Percentiles rank a stretch among this genome's conserved stretches.
phyloP scores from a whole-genome alignment of 2,113 vertebrate species.

The Cathartes aura region DNA sequence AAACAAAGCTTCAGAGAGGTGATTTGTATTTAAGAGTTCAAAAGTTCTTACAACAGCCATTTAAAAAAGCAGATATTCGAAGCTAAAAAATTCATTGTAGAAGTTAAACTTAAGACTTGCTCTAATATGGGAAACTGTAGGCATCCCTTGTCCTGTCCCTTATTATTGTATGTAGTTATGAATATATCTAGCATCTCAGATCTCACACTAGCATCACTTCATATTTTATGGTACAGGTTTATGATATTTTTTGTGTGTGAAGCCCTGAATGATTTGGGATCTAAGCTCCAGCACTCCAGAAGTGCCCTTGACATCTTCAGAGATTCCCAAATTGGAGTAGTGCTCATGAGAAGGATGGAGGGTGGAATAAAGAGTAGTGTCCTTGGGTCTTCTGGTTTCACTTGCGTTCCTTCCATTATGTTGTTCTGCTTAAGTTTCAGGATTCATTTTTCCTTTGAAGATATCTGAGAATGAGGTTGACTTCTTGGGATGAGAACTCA shows the following conservation, averaged over 20 bases:
- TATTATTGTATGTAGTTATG: background rate
- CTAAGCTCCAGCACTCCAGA: background rate
- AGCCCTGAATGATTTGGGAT: background rate
- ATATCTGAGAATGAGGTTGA: background rate
- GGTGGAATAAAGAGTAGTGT: background rate
- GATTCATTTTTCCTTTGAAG: background rate
- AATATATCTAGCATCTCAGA: background rate
- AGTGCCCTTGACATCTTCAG: background rate
- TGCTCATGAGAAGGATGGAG: background rate
- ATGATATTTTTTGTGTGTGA: background rate
- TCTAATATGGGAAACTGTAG: background rate
- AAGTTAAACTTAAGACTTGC: background rate
- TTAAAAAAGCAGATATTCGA: background rate
- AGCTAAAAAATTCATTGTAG: background rate
- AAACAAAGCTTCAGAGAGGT: background rate
- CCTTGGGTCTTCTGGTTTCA: background rate
- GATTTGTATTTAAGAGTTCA: background rate
- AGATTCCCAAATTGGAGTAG: background rate
- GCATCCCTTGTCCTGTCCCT: background rate
- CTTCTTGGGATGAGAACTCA: background rate
- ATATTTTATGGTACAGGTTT: background rate
- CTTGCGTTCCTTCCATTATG: background rate
- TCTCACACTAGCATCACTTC: background rate
- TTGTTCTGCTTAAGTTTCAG: background rate
- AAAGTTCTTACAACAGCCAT: background rate